Base-by-base conservation (phyloP, 1,140 invertebrate species). In the Aphis gossypii region DNA sequence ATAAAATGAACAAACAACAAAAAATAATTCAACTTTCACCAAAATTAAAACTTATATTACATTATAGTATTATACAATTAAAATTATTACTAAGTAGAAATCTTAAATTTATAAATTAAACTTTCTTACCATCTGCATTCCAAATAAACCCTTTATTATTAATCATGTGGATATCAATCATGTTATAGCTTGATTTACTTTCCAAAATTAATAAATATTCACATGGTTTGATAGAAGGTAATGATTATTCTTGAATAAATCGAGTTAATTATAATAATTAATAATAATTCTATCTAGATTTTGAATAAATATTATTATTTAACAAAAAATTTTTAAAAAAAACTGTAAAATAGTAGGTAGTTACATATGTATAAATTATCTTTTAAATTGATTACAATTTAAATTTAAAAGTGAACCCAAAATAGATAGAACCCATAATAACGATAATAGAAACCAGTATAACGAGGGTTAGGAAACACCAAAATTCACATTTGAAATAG, bases 141-240 rank as follows among this genome's bases (percentile, higher is more conserved):
- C 91, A 92, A 92, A 92, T 83, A 51, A 92, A 92, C 1, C 46
- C 68, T 92, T 92, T 92, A 51, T 82, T 82, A 54, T 84, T 92
- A 18, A 92, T 92, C 76, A 92, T 83, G 9, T 83, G 91, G 35
- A 91, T 18, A 90, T 90, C 54, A 30, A 90, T 56, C 18, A 90
- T 4, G 2, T 89, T 89, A 56, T 89, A 41, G 11, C 30, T 84
- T 23, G 23, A 30, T 25, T 84, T 84, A 23, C 23, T 41, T 84
- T 44, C 3, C 2, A 23, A 44, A 84, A 11, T 41, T 41, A n/a
- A 76, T 76, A n/a, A 84, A 8, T 84, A 84, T 25, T 41, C 21
- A 23, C 18, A 83, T 83, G 8, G 35, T 2, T 41, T 41, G 9
- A 83, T 38, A 41, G 9, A 41, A 41, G 38, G 38, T 8, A 41